Percentiles rank a stretch among this genome's conserved stretches.
Evolutionary conservation across 2,797 vertebrate species (phyloP).

Genomic region (Heterohyrax brucei): DNA sequence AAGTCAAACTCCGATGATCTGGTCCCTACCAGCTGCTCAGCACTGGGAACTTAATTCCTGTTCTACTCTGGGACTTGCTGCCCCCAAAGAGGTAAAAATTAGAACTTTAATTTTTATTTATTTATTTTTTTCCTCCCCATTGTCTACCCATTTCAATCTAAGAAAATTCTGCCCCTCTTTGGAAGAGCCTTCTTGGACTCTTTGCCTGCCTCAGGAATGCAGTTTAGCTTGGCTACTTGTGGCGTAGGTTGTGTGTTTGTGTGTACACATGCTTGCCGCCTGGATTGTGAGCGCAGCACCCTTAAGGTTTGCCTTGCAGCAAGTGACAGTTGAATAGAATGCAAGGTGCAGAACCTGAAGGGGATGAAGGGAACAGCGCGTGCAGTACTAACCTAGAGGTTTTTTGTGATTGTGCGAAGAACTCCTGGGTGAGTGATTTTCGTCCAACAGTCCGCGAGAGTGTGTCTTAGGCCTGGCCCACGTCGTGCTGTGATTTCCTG

Average conservation of each 20-base stretch:
- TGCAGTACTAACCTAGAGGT: neutral
- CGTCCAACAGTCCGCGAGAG: neutral
- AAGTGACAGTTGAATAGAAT: neutral
- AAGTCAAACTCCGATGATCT: slow-evolving; percentile 5
- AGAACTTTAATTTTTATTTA: neutral
- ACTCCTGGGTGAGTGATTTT: neutral
- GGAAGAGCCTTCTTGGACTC: neutral
- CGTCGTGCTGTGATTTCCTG: neutral
- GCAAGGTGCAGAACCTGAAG: neutral
- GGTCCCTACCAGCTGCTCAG: neutral
- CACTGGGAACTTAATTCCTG: neutral
- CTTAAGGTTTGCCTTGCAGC: neutral
- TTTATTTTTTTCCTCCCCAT: neutral
- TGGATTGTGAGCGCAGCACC: neutral
- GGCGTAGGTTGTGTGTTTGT: neutral
- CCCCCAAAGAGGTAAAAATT: neutral
- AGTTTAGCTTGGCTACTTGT: neutral
- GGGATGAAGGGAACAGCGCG: neutral
- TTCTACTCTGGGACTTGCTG: neutral
- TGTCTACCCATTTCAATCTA: neutral
- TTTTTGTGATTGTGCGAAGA: neutral
- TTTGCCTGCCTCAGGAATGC: neutral
- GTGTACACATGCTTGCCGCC: neutral
- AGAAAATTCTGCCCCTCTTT: neutral
- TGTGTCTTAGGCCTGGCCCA: neutral